Percentiles rank a stretch among this genome's conserved stretches.
phyloP scores from a whole-genome alignment of 2,113 vertebrate genomes.

The Myrmecobius fasciatus region DNA sequence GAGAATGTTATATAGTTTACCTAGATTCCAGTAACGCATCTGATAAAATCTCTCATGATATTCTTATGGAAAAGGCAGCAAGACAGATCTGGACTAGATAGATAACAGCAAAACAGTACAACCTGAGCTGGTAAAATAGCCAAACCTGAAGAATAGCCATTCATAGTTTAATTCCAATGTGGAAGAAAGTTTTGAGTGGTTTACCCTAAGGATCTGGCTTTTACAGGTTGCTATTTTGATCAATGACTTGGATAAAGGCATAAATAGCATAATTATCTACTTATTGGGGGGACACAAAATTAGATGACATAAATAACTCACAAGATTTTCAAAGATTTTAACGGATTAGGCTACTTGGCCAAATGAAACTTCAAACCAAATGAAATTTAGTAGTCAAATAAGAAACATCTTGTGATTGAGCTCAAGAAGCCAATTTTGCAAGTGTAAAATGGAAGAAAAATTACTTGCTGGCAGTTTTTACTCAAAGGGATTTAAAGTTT shows the following conservation, averaged over 20 bases:
- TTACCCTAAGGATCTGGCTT: not conserved
- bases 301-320: not conserved
- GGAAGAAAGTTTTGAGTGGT: not conserved
- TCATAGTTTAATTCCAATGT: not conserved
- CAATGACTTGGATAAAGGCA: not conserved
- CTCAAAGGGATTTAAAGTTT: not conserved
- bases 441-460: not conserved
- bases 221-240: not conserved
- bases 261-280: not conserved
- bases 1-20: not conserved
- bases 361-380: not conserved
- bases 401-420: not conserved
- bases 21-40: not conserved
- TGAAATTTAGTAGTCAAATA: not conserved
- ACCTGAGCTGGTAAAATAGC: not conserved
- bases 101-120: not conserved
- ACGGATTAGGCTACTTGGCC: not conserved
- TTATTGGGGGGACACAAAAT: not conserved
- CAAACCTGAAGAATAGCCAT: not conserved
- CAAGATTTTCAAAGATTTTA: not conserved
- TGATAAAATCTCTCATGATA: not conserved
- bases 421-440: not conserved
- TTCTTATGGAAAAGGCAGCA: not conserved
- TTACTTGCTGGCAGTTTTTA: not conserved
- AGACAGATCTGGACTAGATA: not conserved